Evolutionary conservation across 30 jellyfish, hydroid and myxozoan species (phyloP).

Genomic region (Chironex yamaguchii): DNA sequence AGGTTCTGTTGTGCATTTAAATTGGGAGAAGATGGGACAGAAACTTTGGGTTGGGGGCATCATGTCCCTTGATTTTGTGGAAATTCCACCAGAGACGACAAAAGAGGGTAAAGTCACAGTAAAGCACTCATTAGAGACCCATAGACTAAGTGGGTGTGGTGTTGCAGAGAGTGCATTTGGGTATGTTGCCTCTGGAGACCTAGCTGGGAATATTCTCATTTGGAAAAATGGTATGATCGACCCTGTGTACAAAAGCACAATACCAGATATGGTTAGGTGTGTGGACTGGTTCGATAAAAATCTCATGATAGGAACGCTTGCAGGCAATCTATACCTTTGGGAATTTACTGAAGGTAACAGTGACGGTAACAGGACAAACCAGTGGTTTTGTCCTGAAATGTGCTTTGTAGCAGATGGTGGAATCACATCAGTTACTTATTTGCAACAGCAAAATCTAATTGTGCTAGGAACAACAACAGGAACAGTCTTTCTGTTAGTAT

Average conservation of each 20-base stretch:
- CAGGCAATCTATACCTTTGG: conserved; percentile 72
- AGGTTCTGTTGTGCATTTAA: conserved; percentile 77
- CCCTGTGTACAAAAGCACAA: not conserved
- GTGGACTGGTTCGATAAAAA: conserved; percentile 23
- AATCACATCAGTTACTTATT: conserved; percentile 46
- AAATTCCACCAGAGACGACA: not conserved
- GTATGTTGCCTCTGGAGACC: conserved; percentile 91
- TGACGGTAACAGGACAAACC: not conserved
- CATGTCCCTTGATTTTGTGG: conserved; percentile 67
- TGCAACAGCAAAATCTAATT: not conserved
- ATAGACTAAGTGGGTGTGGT: conserved; percentile 92
- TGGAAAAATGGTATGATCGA: conserved; percentile 18
- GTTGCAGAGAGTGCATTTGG: conserved; percentile 34
- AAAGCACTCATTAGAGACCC: conserved; percentile 13
- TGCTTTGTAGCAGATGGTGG: conserved; percentile 58
- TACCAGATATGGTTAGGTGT: conserved; percentile 53
- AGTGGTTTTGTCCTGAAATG: not conserved
- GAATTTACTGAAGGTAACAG: not conserved
- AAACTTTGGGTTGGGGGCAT: conserved; percentile 90
- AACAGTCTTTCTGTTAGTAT: conserved; percentile 46
- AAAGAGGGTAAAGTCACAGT: not conserved
- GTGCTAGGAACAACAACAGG: conserved; percentile 94
- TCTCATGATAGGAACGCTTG: conserved; percentile 77
- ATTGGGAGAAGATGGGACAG: conserved; percentile 58
- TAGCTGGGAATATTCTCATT: conserved; percentile 79